Conservation (phyloP, 2,888 invertebrate genomes). For the Acanthococcus lagerstroemiae region DNA sequence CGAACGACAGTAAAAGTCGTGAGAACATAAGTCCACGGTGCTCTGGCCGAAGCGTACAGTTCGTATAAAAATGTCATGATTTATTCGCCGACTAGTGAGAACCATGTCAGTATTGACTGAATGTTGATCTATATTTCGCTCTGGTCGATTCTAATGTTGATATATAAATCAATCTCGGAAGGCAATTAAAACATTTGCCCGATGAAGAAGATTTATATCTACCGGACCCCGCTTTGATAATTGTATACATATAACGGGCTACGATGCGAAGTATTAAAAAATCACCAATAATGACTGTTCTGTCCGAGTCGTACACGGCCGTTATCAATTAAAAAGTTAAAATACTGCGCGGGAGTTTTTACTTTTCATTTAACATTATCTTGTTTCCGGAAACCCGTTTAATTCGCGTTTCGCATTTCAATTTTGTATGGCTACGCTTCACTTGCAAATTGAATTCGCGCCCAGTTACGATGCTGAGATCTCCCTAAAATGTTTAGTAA, state of each 20-base stretch:
- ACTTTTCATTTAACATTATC: too few species aligned
- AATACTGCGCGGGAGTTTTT: too few species aligned
- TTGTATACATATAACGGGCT: conserved; percentile 10
- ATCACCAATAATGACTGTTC: conserved; percentile 27
- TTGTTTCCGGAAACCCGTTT: too few species aligned
- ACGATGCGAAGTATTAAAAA: conserved; percentile 21
- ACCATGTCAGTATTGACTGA: conserved; percentile 29
- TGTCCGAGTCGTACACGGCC: too few species aligned
- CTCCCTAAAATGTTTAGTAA: too few species aligned
- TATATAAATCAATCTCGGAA: conserved; percentile 27
- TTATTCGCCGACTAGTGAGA: conserved; percentile 27
- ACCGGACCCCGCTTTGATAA: conserved; percentile 20
- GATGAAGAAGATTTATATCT: conserved; percentile 29
- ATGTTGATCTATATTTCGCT: conserved; percentile 30
- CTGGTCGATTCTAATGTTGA: conserved; percentile 25
- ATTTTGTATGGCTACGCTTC: too few species aligned
- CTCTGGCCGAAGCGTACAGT: conserved; percentile 3
- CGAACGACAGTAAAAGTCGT: conserved; percentile 25
- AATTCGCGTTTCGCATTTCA: too few species aligned
- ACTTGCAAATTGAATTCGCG: too few species aligned
- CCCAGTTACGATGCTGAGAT: too few species aligned
- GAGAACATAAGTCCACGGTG: conserved; percentile 23
- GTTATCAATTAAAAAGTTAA: too few species aligned
- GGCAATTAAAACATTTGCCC: conserved; percentile 30
- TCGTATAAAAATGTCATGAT: conserved; percentile 16